These are phyloP conservation scores for Hirudinaria manillensis DNA, from an alignment of 2,888 invertebrate species.

Conservation along the genomic window DNA sequence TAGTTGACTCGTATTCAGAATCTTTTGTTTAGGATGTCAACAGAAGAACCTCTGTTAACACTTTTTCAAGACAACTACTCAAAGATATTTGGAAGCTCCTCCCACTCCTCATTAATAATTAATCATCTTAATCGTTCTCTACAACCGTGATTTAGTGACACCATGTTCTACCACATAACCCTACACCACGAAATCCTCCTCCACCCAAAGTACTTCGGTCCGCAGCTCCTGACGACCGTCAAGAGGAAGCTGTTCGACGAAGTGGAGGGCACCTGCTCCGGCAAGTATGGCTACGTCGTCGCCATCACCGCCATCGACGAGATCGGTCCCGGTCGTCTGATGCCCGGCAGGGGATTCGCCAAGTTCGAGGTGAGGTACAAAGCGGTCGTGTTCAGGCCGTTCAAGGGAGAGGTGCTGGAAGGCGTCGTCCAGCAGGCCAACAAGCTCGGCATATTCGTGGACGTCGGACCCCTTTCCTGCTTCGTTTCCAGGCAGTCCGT, in stretches of 20 bases:
- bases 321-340: conserved; percentile 79
- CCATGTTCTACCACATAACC: conserved; percentile 67
- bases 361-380: conserved; percentile 98
- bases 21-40: no score
- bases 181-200: conserved; percentile 94
- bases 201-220: conserved; percentile 97
- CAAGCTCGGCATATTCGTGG: conserved; percentile 93
- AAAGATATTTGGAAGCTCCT: no score
- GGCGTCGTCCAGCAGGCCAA: conserved; percentile 93
- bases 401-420: conserved; percentile 93
- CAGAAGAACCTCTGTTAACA: no score
- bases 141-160: no score
- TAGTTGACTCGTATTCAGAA: no score
- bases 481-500: conserved; percentile 93
- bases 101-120: no score
- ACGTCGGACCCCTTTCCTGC: conserved; percentile 97
- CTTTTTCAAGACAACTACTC: no score
- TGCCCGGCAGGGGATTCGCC: conserved; percentile 96
- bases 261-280: conserved; percentile 96
- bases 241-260: conserved; percentile 96
- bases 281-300: conserved; percentile 76
- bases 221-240: conserved; percentile 90
- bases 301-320: conserved; percentile 65
- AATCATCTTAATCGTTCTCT: no score
- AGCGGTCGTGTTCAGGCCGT: conserved; percentile 96